phyloP scores from a whole-genome alignment of 2,888 invertebrate species.

The Lithophane ornitopus region DNA sequence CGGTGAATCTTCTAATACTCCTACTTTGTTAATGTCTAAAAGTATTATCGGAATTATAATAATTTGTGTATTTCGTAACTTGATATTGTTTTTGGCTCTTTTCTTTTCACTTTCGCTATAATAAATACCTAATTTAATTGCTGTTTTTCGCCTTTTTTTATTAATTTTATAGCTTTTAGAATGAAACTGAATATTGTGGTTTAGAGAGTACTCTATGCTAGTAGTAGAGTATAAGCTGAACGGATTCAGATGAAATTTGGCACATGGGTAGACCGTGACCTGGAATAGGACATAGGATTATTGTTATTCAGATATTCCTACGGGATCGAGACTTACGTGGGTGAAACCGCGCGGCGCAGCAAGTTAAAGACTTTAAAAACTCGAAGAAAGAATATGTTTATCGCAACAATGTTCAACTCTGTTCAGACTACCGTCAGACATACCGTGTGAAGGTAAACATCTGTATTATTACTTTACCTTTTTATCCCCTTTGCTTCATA shows the following conservation, averaged over 20 bases:
- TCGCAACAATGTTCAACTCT: conserved; percentile 13
- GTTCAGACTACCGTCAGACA: neutral
- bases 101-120: neutral
- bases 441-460: conserved; percentile 38
- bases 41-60: conserved; percentile 56
- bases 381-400: neutral
- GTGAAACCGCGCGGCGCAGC: no score
- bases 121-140: neutral
- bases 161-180: no score
- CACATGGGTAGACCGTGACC: no score
- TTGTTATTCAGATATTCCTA: no score
- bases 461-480: conserved; percentile 32
- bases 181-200: no score
- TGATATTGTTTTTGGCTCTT: conserved; percentile 12
- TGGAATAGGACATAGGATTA: no score
- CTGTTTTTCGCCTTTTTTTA: neutral
- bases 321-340: no score
- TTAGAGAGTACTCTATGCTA: no score
- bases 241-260: no score
- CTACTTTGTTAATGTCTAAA: conserved; percentile 57
- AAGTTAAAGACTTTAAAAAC: neutral
- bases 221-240: no score
- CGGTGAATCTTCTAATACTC: conserved; percentile 57
- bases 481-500: conserved; percentile 34
- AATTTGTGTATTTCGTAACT: conserved; percentile 31